These are phyloP conservation scores for Rhorus exstirpatorius DNA, from an alignment of 2,888 invertebrate species.

Conservation along the genomic window DNA sequence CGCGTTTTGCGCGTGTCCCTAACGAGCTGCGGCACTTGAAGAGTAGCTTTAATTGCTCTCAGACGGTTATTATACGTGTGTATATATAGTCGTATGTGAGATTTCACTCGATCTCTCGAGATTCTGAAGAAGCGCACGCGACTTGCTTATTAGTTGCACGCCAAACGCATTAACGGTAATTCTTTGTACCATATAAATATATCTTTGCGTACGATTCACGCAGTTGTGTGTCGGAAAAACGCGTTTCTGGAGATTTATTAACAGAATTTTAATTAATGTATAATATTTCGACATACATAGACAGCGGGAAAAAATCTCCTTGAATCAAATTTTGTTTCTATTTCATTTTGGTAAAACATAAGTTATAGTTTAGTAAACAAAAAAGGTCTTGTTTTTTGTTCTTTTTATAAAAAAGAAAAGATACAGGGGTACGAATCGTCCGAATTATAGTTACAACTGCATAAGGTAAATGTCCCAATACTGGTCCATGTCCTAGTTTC, in stretches of 20 bases:
- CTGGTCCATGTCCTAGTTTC: no score
- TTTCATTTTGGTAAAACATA: no score
- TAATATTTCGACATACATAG: no score
- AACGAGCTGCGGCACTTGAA: conserved; percentile 46
- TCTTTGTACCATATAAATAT: conserved; percentile 2
- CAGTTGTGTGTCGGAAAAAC: not conserved
- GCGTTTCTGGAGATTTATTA: not conserved
- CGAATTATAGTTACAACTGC: no score
- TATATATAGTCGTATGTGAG: not conserved
- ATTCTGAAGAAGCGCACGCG: conserved; percentile 60
- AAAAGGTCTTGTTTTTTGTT: no score
- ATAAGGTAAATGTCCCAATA: no score
- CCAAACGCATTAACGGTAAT: conserved; percentile 37
- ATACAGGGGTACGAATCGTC: no score
- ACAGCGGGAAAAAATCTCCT: no score
- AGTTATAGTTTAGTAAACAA: no score
- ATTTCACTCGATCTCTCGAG: conserved; percentile 64
- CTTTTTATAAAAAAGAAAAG: no score
- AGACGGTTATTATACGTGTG: not conserved
- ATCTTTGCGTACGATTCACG: not conserved
- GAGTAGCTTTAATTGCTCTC: conserved; percentile 53
- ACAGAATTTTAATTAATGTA: no score
- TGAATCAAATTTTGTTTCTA: no score
- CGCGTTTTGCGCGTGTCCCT: conserved; percentile 51
- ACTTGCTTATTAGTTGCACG: conserved; percentile 63